These are phyloP conservation scores for Phrynocephalus guinanensis DNA, from an alignment of 2,797 vertebrate genomes.

Conservation along the genomic window DNA sequence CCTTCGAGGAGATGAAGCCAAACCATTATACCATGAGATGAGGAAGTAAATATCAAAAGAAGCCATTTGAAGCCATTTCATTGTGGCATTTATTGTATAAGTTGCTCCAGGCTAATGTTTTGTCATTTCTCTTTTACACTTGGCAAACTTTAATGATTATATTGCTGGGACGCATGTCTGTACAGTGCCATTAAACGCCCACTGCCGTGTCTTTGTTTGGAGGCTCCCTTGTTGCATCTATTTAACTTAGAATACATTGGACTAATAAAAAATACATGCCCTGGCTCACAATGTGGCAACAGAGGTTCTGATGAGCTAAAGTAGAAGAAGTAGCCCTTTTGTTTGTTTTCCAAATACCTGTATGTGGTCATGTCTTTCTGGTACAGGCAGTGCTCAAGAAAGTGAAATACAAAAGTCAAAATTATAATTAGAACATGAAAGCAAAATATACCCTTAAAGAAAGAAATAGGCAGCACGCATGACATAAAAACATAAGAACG, in stretches of 20 bases:
- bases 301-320: neutral
- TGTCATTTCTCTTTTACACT: slow-evolving; percentile 67
- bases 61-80: slow-evolving; percentile 53
- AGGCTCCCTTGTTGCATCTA: slow-evolving; percentile 61
- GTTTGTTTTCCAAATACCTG: neutral
- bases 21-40: slow-evolving; percentile 50
- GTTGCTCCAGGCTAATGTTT: slow-evolving; percentile 65
- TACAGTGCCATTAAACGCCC: slow-evolving; percentile 64
- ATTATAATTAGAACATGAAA: no score
- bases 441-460: no score
- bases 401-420: no score
- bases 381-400: neutral
- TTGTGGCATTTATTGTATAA: slow-evolving; percentile 55
- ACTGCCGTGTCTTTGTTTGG: slow-evolving; percentile 51
- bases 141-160: slow-evolving; percentile 69
- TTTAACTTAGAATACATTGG: slow-evolving; percentile 53
- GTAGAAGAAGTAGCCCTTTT: no score
- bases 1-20: slow-evolving; percentile 46
- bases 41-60: slow-evolving; percentile 58
- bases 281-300: neutral
- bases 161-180: slow-evolving; percentile 53
- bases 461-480: no score
- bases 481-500: no score
- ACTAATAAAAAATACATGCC: slow-evolving; percentile 50
- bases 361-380: neutral